phyloP scores from a whole-genome alignment of 30 jellyfish, hydroid and myxozoan species.

The Aurelia sp. region DNA sequence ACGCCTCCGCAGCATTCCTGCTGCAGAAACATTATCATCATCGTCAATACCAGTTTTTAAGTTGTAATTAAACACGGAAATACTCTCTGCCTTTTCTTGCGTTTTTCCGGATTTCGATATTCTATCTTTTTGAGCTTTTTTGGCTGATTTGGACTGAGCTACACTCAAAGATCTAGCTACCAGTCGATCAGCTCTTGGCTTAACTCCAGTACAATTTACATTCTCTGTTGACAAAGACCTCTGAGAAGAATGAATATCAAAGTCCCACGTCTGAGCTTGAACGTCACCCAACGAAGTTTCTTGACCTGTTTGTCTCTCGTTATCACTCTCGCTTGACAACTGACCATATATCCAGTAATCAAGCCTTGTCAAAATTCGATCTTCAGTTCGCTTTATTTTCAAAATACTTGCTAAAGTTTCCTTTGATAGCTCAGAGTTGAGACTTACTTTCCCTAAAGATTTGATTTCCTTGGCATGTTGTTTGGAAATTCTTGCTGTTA shows the following conservation, averaged over 20 bases:
- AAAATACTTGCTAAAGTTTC: slow-evolving; percentile 33
- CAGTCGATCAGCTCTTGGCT: background rate
- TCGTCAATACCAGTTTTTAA: slow-evolving; percentile 12
- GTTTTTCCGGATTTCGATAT: slow-evolving; percentile 17
- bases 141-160: slow-evolving; percentile 13
- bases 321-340: background rate
- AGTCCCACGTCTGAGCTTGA: slow-evolving; percentile 39
- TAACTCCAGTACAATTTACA: background rate
- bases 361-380: slow-evolving; percentile 41
- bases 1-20: slow-evolving; percentile 27
- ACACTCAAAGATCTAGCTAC: slow-evolving; percentile 40
- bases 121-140: slow-evolving; percentile 7
- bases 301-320: background rate
- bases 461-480: background rate
- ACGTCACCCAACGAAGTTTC: background rate
- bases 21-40: slow-evolving; percentile 23
- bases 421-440: slow-evolving; percentile 3
- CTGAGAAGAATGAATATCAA: background rate
- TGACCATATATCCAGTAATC: slow-evolving; percentile 69
- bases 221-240: background rate
- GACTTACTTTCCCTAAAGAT: slow-evolving; percentile 4
- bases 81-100: slow-evolving; percentile 38
- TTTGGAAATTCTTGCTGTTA: slow-evolving; percentile 49
- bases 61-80: slow-evolving; percentile 61
- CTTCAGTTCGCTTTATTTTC: slow-evolving; percentile 49